Evolutionary conservation across 2,888 invertebrate genomes (phyloP).

Genomic region (Atethmia centrago): DNA sequence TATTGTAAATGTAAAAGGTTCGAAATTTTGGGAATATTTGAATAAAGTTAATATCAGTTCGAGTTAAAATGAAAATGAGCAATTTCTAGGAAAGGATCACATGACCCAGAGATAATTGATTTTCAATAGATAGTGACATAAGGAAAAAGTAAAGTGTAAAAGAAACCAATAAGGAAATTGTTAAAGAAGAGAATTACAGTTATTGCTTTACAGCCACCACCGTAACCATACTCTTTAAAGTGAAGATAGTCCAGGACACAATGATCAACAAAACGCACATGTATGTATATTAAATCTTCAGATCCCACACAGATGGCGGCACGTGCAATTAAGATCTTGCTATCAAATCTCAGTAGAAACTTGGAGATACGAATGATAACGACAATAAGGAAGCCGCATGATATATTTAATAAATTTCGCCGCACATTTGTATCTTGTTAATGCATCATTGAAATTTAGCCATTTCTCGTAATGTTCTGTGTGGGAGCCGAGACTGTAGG

Average conservation of each 20-base stretch:
- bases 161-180: neutral
- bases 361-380: constrained; percentile 56
- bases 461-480: constrained; percentile 62
- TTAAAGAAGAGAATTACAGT: constrained; percentile 14
- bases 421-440: constrained; percentile 65
- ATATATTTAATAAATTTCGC: constrained; percentile 60
- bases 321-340: constrained; percentile 54
- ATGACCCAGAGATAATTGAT: neutral
- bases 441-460: constrained; percentile 71
- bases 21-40: constrained; percentile 25
- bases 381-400: constrained; percentile 59
- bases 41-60: constrained; percentile 26
- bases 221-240: neutral
- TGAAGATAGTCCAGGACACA: constrained; percentile 22
- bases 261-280: constrained; percentile 31
- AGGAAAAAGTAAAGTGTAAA: neutral
- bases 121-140: neutral
- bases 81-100: neutral
- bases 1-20: constrained; percentile 56
- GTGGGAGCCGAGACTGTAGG: constrained; percentile 23
- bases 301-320: constrained; percentile 40
- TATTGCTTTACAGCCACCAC: constrained; percentile 15
- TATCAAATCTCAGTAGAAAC: constrained; percentile 60
- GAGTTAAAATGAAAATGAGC: constrained; percentile 5
- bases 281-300: constrained; percentile 54